Evolutionary conservation across 2,888 invertebrate species (phyloP), one percentile per base, ranked within the genome.

Genomic region (Boloria selene): DNA sequence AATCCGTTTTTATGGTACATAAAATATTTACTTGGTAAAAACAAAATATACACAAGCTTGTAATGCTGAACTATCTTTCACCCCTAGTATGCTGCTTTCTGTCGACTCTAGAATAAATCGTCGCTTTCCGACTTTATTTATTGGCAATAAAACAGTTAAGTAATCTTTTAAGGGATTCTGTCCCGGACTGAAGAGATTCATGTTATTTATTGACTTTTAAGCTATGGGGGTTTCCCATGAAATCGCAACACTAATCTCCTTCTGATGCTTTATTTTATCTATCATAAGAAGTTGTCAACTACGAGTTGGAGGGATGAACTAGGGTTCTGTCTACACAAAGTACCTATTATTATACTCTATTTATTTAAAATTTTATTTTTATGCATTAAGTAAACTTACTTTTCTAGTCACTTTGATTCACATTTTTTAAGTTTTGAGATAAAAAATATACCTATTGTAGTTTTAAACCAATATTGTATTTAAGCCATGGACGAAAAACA

Each of bases 21-120:
- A 53, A 64, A 64, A 64, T 59, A 59, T 58, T 52, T 52, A 51
- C 38, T 47, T 53, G 13, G 52, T 51, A 59, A 59, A 64, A 59
- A 58, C 58, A 58, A 63, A 45, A 45, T 56, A 56, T 56, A 56
- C 56, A 56, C 56, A 45, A 56, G 45, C 56, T 22, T 56, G 56
- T 56, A 56, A n/a, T 44, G 31, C 17, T 17, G 49, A 63, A 63
- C 51, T 63, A 56, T 56, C 44, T 56, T 63, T 63, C 51, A 49
- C 42, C 63, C 18, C 47, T n/a, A 38, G 22, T 51, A 56, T 18
- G 56, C 56, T 51, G 17, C 26, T 63, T 44, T 56, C 55, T 50
- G 63, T 63, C 55, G 26, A 50, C 55, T 50, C 42, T 38, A 44
- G 26, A 56, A 63, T 50, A 63, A 50, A 22, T 56, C 60, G 60